Evolutionary conservation across 1,140 invertebrate genomes (phyloP), one percentile per base, ranked within the genome.

Genomic region (Macrobrachium rosenbergii): DNA sequence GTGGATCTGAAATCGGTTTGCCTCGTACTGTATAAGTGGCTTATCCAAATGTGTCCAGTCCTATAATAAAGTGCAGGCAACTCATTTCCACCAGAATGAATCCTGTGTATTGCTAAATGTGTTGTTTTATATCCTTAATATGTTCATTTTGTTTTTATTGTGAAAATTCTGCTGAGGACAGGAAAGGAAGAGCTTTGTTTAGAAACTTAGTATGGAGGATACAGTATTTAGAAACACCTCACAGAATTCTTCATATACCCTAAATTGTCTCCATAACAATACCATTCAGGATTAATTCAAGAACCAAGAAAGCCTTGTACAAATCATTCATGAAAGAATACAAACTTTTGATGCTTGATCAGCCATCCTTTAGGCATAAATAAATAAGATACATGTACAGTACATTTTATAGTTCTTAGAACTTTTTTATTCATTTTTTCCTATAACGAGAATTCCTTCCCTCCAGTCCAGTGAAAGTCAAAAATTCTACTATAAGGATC

Each of bases 41-140:
- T 59, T 10, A 58, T 77, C 45, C 45, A 52, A 52, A 77, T 58
- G 19, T 77, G 75, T 77, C 75, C 45, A 77, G 43, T 58, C 75
- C 45, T 77, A 77, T 45, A 77, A 77, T 77, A 77, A 77, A 77
- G 45, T 77, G 75, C 75, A 77, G 75, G 75, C 75, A 58, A 77
- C 17, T 77, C 75, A 77, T 58, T 19, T 58, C 23, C 75, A 75
- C 73, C 73, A 77, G 75, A 77, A 77, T 77, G 45, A 77, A 21
- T 77, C 75, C 19, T 77, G 75, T 77, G 37, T 77, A 77, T 77
- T 77, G 72, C 52, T 75, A 75, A 17, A 58, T 45, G 52, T 77
- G 45, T 77, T 10, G 52, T 58, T 77, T 77, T 16, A 58, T 59
- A 59, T 59, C 5, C 45, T 21, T 21, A 45, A 45, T 37, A 45